Conservation (phyloP, 2,888 invertebrate species). For the Criorhina ranunculi region DNA sequence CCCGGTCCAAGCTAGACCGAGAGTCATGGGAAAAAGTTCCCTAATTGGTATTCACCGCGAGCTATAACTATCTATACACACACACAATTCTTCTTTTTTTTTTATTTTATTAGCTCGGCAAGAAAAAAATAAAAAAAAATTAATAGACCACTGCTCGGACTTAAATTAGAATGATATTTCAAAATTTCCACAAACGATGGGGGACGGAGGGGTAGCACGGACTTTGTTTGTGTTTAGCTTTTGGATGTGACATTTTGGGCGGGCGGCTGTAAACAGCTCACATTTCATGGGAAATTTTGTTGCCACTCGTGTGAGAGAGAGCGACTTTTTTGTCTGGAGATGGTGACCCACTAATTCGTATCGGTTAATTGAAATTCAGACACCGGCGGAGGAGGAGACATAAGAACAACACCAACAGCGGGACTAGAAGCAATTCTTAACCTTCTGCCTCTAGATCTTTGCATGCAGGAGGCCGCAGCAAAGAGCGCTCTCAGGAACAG, state of each 20-base stretch:
- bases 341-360: constrained; percentile 14
- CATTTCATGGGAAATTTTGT: constrained; percentile 64
- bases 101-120: constrained; percentile 47
- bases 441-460: too few relatives aligned
- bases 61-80: too few relatives aligned
- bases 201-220: not conserved
- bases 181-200: constrained; percentile 39
- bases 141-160: constrained; percentile 48
- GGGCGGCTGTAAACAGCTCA: constrained; percentile 43
- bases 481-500: too few relatives aligned
- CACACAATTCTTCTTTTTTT: too few relatives aligned
- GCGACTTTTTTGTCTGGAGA: not conserved
- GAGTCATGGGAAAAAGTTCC: constrained; percentile 61
- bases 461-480: too few relatives aligned
- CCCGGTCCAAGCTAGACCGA: constrained; percentile 19
- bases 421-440: too few relatives aligned
- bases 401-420: too few relatives aligned
- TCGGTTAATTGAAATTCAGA: constrained; percentile 3
- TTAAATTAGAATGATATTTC: constrained; percentile 59
- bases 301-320: constrained; percentile 20
- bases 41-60: constrained; percentile 53
- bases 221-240: constrained; percentile 42
- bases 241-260: constrained; percentile 39
- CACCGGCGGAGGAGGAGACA: not conserved
- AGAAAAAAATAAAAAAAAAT: constrained; percentile 37